Base-by-base conservation (phyloP, 2,113 vertebrate species). In the Synodontis membranacea region DNA sequence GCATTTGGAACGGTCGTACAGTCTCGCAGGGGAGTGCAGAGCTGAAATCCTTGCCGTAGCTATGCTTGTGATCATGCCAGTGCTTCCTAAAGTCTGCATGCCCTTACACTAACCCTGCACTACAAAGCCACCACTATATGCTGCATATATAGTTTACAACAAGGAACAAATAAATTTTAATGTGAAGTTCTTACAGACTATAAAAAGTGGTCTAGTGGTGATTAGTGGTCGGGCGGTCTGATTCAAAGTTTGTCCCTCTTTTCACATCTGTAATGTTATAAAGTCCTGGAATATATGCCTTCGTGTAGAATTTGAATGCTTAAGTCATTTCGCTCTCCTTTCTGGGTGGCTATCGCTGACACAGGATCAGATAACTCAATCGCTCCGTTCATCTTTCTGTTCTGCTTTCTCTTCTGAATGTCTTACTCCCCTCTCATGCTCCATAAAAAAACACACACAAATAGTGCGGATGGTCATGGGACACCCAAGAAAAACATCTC, bases 331-430 rank as follows among this genome's bases (percentile, higher is more conserved):
- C 56, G 8, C 44, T 42, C 56, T 82, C 28, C 76, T 23, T 60
- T 68, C 39, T 86, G 88, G 88, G 88, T 88, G 88, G 88, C 84
- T 83, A 86, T 88, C 88, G 83, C 21, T 23, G 46, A 54, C 74
- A 39, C 52, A 19, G 34, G 48, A 83, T 86, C 80, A 83, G 72
- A 83, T 83, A 87, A 83, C 80, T 25, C 72, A 78, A 78, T 87
- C 86, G 31, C 58, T 28, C 14, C 39, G 28, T 72, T 86, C 84
- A 88, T 86, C 76, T 86, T 66, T 86, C 60, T n/a, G 79, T 85
- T 84, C 70, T 85, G 48, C 80, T 86, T 86, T 74, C 80, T 88
- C 50, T 37, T 83, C 68, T n/a, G 66, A 85, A 85, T 60, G 56
- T 46, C 46, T 52, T 54, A 25, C 58, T 52, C 74, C 42, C 62